Base-by-base conservation (phyloP, 2,888 invertebrate species). In the Corythucha ciliata region DNA sequence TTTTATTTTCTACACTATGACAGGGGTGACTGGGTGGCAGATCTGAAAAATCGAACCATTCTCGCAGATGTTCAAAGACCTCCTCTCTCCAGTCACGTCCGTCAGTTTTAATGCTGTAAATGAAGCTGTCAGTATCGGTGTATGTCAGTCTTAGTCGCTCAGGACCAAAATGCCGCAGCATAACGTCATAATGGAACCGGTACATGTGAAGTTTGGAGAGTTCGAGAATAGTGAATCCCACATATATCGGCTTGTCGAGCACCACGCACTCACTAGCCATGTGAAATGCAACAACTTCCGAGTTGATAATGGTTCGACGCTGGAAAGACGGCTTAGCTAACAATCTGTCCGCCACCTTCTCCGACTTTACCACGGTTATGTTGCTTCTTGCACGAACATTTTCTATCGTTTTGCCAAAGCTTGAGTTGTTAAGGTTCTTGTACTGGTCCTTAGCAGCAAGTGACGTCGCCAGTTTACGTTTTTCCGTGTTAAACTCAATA, bases 401-500 rank as follows among this genome's bases (percentile, higher is more conserved):
- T 20, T 40, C 18, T 12, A 40, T 40, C 10, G 12, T 18, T 3
- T 40, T 40, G 14, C 41, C 41, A 22, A 18, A 29, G 10, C 10
- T 29, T 29, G 29, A 10, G 29, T 29, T 29, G 29, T 29, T 29
- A 10, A 29, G 10, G 10, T 10, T 10, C 12, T 29, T 29, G 12
- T 10, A 29, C 12, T 29, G 29, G 10, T 29, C 10, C 12, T 12
- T 40, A 12, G 21, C 41, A 20, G 25, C 21, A 10, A 24, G 22
- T 12, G 21, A 16, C 14, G 41, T 20, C 8, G 41, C 41, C 8
- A 10, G n/a, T 14, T 18, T 21, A 8, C 41, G 20, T 8, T 20
- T 10, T 20, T 12, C 14, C 14, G 12, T 55, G 41, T 56, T 61
- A 41, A 60, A 50, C 47, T 58, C 54, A 25, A 64, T 58, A 53